Evolutionary conservation across 2,113 vertebrate genomes (phyloP), one percentile per base, ranked within the genome.

Genomic region (Antennarius striatus): DNA sequence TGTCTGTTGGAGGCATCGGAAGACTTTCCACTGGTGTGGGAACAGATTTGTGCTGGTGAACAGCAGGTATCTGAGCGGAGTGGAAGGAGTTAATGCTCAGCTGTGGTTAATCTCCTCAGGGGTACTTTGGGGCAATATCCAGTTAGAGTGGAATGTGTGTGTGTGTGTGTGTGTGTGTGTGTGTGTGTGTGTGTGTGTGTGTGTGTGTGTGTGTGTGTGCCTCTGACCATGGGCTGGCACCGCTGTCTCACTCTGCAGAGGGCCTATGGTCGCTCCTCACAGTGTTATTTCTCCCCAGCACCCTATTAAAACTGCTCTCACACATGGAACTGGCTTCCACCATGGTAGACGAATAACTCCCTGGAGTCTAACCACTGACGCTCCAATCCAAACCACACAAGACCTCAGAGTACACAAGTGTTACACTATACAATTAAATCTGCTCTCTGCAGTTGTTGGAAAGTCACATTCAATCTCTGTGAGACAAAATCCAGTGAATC

Each of bases 41-140:
- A 75, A 60, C 15, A 63, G 57, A 53, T 28, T 63, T 67, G 63
- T 68, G 66, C 58, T 72, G 45, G 73, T 68, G 61, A 73, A 68
- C 63, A 42, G 64, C 68, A 76, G 81, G 78, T 80, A 77, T 63
- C 62, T 13, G 56, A 66, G 42, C 60, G 64, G 85, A 74, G 69
- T 47, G 2, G 80, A 89, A 86, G 73, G 85, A 87, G 90, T 90
- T 86, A 88, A 88, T 77, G 69, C 86, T 85, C 85, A 89, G 71
- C 79, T 77, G 58, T 77, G 83, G 77, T 79, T 86, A 88, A 90
- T 87, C 87, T 87, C 79, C 84, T 90, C 84, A 79, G 84, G 82
- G 89, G 80, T 78, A 86, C 79, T 88, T 89, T 89, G 83, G 84
- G 85, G 86, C 80, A 79, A 88, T 82, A 91, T 90, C 84, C 87